Evolutionary conservation across 2,797 vertebrate species (phyloP).

Genomic region (Sitta carolinensis): DNA sequence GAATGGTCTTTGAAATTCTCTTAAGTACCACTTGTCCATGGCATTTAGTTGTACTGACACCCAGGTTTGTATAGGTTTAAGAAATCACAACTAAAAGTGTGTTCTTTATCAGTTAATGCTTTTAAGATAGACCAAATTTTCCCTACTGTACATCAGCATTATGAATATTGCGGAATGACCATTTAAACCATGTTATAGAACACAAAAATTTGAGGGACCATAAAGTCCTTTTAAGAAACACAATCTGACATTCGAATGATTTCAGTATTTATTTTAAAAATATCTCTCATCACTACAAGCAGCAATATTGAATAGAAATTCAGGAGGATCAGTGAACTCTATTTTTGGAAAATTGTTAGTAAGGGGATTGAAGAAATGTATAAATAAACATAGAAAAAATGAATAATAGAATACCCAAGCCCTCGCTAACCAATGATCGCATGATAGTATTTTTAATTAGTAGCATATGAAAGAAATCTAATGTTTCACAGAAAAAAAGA

Average conservation of each 20-base stretch:
- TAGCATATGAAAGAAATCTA: neutral
- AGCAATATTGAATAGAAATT: neutral
- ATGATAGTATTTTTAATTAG: neutral
- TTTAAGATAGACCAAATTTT: neutral
- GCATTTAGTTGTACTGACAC: neutral
- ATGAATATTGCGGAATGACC: neutral
- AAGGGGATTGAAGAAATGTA: neutral
- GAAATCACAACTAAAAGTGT: fast-evolving
- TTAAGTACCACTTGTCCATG: neutral
- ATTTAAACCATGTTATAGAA: neutral
- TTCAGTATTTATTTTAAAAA: neutral
- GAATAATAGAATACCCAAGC: neutral
- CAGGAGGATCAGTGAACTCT: neutral
- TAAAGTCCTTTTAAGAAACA: neutral
- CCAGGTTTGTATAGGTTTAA: neutral
- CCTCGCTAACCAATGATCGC: neutral
- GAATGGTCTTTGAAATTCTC: neutral
- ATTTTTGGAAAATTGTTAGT: neutral
- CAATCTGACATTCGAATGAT: neutral
- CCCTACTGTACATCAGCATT: neutral
- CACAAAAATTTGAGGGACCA: neutral
- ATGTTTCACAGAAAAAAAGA: neutral
- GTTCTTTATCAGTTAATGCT: neutral
- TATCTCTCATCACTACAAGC: neutral
- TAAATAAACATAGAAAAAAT: neutral